These are phyloP conservation scores for Phylloscopus trochiloides DNA, from an alignment of 2,113 vertebrate genomes.

Conservation along the genomic window DNA sequence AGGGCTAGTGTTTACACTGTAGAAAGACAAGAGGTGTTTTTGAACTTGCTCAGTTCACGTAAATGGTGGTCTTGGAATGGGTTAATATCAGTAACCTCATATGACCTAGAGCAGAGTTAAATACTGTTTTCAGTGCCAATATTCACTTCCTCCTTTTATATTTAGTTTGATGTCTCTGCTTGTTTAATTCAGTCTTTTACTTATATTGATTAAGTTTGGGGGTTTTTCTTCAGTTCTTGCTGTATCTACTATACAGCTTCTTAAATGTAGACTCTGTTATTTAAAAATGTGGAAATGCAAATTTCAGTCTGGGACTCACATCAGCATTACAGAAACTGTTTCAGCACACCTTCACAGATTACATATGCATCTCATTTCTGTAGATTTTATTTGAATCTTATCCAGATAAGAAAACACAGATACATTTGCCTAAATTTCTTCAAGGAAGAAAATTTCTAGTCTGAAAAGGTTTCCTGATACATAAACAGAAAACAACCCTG, in stretches of 20 bases:
- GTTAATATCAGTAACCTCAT: background rate
- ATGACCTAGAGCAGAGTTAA: background rate
- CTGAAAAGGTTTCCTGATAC: background rate
- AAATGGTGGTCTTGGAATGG: background rate
- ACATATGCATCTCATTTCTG: background rate
- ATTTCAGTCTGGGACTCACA: background rate
- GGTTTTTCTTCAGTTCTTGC: background rate
- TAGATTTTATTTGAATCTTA: background rate
- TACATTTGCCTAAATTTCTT: background rate
- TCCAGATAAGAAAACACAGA: background rate
- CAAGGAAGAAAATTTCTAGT: background rate
- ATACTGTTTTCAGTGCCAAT: background rate
- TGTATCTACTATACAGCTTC: background rate
- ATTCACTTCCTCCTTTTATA: background rate
- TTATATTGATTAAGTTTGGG: rapidly evolving
- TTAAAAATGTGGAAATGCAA: background rate
- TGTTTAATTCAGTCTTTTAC: background rate
- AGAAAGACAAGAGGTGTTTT: background rate
- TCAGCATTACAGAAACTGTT: background rate
- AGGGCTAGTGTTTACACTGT: background rate
- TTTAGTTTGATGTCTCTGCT: background rate
- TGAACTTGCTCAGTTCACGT: background rate
- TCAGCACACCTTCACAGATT: background rate
- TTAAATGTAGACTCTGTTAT: background rate
- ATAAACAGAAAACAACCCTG: slow-evolving; percentile 41